These are phyloP conservation scores for Didymodactylos carnosus DNA, from an alignment of 2,888 invertebrate species.

Conservation along the genomic window DNA sequence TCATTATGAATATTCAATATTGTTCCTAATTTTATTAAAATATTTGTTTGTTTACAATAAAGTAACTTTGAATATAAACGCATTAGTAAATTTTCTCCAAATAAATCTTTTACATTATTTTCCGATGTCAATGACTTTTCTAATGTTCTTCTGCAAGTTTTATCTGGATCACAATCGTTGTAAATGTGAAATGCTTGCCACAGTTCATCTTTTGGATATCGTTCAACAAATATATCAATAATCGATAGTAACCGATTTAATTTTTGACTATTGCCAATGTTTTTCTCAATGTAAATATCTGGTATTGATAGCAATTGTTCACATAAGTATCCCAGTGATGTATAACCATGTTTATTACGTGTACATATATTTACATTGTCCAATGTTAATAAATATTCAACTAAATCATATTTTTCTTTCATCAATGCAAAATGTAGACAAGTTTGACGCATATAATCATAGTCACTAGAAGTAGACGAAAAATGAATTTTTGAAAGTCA, in stretches of 20 bases:
- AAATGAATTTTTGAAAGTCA: neutral
- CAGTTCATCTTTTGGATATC: neutral
- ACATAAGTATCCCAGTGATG: neutral
- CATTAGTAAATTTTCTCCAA: neutral
- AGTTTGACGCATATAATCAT: slow-evolving; percentile 4
- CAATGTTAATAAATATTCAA: neutral
- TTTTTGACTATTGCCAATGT: neutral
- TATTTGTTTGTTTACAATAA: neutral
- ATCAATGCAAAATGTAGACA: slow-evolving; percentile 5
- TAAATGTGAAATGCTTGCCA: neutral
- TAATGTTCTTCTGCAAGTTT: too few species aligned
- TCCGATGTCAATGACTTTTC: too few species aligned
- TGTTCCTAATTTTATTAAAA: neutral
- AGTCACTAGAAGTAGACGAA: neutral
- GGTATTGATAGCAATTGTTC: neutral
- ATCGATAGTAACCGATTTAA: neutral
- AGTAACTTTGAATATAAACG: too few species aligned
- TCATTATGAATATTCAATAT: too few species aligned
- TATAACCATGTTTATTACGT: neutral
- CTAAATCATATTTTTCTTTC: neutral
- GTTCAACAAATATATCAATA: neutral
- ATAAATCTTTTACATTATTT: neutral
- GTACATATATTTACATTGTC: neutral
- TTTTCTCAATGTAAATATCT: neutral
- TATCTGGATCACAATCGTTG: too few species aligned